A percentile compares a stretch with the other conserved stretches of the same genome.
These are phyloP conservation scores for Bombylius major DNA, from an alignment of 2,888 invertebrate genomes.

Conservation along the genomic window DNA sequence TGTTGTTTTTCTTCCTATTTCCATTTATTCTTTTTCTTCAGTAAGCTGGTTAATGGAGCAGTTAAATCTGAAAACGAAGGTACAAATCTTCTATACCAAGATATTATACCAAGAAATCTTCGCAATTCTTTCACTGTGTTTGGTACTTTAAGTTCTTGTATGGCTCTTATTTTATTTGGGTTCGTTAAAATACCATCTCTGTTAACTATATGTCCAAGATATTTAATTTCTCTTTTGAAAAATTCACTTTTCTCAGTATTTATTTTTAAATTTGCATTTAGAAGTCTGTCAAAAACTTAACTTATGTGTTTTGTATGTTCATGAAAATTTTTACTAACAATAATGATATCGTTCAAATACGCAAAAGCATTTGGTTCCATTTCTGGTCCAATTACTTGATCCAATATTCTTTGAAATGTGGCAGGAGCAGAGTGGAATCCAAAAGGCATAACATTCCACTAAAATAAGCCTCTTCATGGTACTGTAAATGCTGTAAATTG, in stretches of 20 bases:
- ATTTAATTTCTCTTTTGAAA: background rate
- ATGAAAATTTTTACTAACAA: background rate
- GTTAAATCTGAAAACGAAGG: background rate
- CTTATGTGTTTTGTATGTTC: conserved; percentile 1
- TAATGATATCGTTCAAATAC: conserved; percentile 5
- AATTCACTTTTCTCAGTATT: background rate
- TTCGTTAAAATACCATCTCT: background rate
- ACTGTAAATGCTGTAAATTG: conserved; percentile 1
- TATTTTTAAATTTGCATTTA: background rate
- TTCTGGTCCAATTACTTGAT: background rate
- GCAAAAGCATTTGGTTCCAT: conserved; percentile 2
- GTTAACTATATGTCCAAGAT: conserved; percentile 4
- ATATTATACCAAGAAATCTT: too few relatives aligned
- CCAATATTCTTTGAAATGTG: conserved; percentile 4
- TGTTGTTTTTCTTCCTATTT: background rate
- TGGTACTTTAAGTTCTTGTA: background rate
- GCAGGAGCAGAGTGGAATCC: conserved; percentile 1
- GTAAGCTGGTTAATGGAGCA: background rate
- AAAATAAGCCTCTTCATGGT: background rate
- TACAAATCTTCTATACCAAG: conserved; percentile 4
- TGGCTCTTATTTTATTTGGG: conserved; percentile 1
- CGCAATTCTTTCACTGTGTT: too few relatives aligned
- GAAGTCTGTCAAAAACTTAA: background rate
- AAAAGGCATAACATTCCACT: background rate
- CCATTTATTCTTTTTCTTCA: background rate